Evolutionary conservation across 2,113 vertebrate genomes (phyloP).

Genomic region (Sapayoa aenigma): DNA sequence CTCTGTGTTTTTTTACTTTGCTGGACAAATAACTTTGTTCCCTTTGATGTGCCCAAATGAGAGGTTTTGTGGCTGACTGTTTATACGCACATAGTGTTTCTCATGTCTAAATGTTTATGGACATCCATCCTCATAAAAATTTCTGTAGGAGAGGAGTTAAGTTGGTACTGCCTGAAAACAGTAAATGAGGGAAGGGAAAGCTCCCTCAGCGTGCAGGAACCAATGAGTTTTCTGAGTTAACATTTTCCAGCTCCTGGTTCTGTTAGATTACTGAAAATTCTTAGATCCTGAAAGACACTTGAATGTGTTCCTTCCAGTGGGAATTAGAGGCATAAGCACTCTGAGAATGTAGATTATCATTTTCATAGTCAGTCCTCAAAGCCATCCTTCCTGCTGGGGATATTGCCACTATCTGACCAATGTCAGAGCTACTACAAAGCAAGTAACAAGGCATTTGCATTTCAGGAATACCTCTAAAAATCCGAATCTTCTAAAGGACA

Average conservation of each 20-base stretch:
- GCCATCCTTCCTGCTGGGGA: background rate
- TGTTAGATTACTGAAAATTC: background rate
- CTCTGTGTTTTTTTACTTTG: background rate
- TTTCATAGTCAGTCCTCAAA: background rate
- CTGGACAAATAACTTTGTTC: background rate
- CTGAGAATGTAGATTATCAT: background rate
- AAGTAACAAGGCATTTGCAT: background rate
- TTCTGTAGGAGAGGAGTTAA: background rate
- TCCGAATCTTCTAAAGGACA: background rate
- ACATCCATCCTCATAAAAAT: background rate
- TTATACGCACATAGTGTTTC: slow-evolving; percentile 13
- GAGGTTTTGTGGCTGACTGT: slow-evolving; percentile 24
- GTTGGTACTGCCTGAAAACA: background rate
- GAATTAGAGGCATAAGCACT: background rate
- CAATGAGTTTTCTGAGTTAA: background rate
- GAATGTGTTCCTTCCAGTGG: background rate
- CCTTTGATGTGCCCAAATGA: slow-evolving; percentile 45
- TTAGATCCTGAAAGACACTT: background rate
- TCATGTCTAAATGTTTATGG: slow-evolving; percentile 17
- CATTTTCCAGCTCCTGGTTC: background rate
- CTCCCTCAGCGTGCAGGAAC: background rate
- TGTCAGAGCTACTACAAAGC: background rate
- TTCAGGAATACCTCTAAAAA: background rate
- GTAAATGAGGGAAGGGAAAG: background rate
- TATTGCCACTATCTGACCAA: background rate